A percentile compares a stretch with the other conserved stretches of the same genome.
phyloP scores from a whole-genome alignment of 92 coral and sea anemone species.

The Palythoa caribaeorum region DNA sequence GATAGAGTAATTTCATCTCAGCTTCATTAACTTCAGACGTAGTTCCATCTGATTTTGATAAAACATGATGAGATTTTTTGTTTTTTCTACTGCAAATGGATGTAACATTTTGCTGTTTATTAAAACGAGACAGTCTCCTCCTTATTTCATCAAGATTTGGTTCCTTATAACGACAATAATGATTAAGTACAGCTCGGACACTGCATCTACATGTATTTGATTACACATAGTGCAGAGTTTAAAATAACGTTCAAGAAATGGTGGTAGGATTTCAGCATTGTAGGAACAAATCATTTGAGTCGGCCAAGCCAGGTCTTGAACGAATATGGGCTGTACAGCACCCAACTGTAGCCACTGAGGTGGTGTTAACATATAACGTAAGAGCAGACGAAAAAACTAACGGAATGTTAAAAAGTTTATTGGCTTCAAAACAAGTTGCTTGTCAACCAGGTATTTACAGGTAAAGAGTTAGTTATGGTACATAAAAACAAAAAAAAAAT shows the following conservation, averaged over 20 bases:
- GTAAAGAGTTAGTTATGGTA: background rate
- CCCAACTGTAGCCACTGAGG: background rate
- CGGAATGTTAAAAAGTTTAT: background rate
- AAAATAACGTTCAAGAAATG: background rate
- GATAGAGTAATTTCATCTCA: constrained; percentile 13
- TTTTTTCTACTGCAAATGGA: too few species aligned
- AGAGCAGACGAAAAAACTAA: constrained; percentile 13
- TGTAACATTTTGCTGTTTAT: too few species aligned
- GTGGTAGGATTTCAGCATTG: constrained; percentile 20
- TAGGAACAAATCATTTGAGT: background rate
- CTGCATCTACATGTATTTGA: too few species aligned
- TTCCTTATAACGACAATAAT: too few species aligned
- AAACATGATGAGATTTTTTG: background rate
- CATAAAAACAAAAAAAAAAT: background rate
- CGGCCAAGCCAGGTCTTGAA: constrained; percentile 1
- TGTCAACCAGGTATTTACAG: background rate
- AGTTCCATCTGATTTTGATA: background rate
- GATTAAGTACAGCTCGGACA: too few species aligned
- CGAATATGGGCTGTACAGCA: background rate
- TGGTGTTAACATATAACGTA: background rate
- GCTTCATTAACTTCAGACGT: background rate
- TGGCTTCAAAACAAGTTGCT: background rate
- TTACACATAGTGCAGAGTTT: too few species aligned
- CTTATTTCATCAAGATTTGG: too few species aligned
- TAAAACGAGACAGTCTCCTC: too few species aligned